phyloP scores from a whole-genome alignment of 2,797 vertebrate genomes.

The Leuciscus waleckii region DNA sequence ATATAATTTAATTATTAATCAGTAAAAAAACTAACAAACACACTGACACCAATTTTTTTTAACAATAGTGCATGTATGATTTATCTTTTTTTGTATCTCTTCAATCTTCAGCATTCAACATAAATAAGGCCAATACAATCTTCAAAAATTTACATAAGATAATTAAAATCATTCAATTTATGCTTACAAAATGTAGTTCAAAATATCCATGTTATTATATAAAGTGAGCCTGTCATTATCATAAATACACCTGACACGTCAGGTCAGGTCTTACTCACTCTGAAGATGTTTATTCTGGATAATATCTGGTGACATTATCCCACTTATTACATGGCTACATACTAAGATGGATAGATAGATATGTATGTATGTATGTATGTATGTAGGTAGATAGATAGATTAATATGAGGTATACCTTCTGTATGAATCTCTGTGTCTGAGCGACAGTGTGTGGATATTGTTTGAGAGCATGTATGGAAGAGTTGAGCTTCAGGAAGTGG shows the following conservation, averaged over 20 bases:
- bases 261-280: not conserved
- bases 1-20: not conserved
- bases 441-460: constrained; percentile 79
- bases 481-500: constrained; percentile 86
- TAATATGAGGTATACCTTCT: constrained; percentile 68
- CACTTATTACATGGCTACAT: not conserved
- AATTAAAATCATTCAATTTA: not conserved
- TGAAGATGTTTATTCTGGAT: not conserved
- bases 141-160: not conserved
- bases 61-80: not conserved
- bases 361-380: too few species aligned
- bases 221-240: not conserved
- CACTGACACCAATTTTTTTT: not conserved
- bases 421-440: constrained; percentile 82
- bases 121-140: not conserved
- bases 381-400: not conserved
- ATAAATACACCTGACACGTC: not conserved
- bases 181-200: not conserved
- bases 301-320: not conserved
- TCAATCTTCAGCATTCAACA: not conserved
- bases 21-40: not conserved
- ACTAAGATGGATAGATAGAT: not conserved
- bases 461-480: constrained; percentile 77
- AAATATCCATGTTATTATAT: not conserved
- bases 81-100: not conserved